Evolutionary conservation across 2,797 vertebrate species (phyloP).

Genomic region (Poeciliopsis paucimaculata): DNA sequence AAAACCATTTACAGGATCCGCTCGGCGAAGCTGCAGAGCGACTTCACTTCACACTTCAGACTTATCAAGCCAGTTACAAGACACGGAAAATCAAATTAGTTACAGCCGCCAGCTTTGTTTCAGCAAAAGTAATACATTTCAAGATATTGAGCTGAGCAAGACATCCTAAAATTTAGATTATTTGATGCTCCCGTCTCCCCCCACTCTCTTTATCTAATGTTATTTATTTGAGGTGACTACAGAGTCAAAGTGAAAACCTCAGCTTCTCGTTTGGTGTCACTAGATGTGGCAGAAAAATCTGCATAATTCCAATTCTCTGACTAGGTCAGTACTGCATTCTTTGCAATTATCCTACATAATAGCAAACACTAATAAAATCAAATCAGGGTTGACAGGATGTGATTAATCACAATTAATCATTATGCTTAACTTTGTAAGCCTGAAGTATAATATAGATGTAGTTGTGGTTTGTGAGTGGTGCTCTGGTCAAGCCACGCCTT

Average conservation of each 20-base stretch:
- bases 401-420: too few species aligned
- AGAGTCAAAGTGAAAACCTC: constrained; percentile 18
- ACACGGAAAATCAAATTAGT: constrained; percentile 67
- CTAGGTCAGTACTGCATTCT: neutral
- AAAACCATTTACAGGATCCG: constrained; percentile 65
- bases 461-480: too few species aligned
- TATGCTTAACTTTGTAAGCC: too few species aligned
- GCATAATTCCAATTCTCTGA: neutral
- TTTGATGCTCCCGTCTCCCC: constrained; percentile 11
- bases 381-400: neutral
- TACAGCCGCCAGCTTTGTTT: constrained; percentile 71
- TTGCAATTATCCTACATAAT: neutral
- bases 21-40: constrained; percentile 44
- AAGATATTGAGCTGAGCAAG: constrained; percentile 38
- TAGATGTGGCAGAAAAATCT: neutral
- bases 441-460: too few species aligned
- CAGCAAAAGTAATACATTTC: constrained; percentile 52
- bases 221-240: constrained; percentile 3
- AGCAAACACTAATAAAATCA: neutral
- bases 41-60: constrained; percentile 62
- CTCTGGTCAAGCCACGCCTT: too few species aligned
- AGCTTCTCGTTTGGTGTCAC: constrained; percentile 9
- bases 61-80: constrained; percentile 59
- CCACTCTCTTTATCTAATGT: constrained; percentile 2
- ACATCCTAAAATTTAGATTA: constrained; percentile 33